Percentiles rank a stretch among this genome's conserved stretches.
Evolutionary conservation across 1,140 invertebrate species (phyloP).

Genomic region (Belonocnema kinseyi): DNA sequence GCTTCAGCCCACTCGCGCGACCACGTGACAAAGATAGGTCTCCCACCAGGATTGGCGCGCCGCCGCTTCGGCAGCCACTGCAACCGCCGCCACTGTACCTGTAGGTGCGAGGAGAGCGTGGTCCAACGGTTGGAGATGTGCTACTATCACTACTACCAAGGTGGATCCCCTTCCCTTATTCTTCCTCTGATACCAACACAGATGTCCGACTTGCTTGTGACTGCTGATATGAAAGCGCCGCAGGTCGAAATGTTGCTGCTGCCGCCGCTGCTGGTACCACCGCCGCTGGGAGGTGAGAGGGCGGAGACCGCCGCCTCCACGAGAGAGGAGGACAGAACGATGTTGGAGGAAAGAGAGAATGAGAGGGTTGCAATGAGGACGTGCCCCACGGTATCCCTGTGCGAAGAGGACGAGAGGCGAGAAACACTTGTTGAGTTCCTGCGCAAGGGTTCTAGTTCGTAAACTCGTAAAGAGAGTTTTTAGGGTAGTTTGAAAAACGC

Average conservation of each 20-base stretch:
- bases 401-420: slow-evolving; percentile 48
- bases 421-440: slow-evolving; percentile 67
- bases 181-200: slow-evolving; percentile 2
- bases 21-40: slow-evolving; percentile 65
- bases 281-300: background rate
- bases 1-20: slow-evolving; percentile 56
- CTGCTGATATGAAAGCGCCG: background rate
- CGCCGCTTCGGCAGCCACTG: slow-evolving; percentile 38
- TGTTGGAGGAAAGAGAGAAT: background rate
- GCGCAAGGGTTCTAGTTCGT: background rate
- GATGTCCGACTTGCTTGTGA: background rate
- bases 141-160: slow-evolving; percentile 20
- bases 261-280: background rate
- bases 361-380: too few species aligned
- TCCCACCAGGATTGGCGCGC: slow-evolving; percentile 40
- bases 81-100: slow-evolving; percentile 41
- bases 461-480: background rate
- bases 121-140: too few species aligned
- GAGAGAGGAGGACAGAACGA: slow-evolving; percentile 40
- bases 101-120: slow-evolving; percentile 12
- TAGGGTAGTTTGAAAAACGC: too few species aligned
- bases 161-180: background rate
- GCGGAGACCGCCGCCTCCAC: slow-evolving; percentile 14
- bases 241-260: slow-evolving; percentile 22
- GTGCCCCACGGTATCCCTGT: slow-evolving; percentile 40